phyloP scores from a whole-genome alignment of 2,888 invertebrate species.

The Epinotia bilunana region DNA sequence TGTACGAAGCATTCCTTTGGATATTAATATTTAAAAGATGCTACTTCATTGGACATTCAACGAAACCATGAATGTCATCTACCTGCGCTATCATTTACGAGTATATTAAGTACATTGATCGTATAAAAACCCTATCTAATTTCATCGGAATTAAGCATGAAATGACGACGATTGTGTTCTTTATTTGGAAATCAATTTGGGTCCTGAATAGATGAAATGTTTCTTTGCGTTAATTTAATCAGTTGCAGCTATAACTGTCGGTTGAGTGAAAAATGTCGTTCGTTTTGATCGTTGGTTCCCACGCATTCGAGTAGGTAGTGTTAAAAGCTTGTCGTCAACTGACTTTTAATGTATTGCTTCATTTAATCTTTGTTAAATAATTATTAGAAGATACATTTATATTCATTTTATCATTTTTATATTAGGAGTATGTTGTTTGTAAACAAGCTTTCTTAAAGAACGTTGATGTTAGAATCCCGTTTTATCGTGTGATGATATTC shows the following conservation, averaged over 20 bases:
- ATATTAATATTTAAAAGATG: conserved; percentile 29
- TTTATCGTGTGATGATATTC: not conserved
- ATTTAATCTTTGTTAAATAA: conserved; percentile 32
- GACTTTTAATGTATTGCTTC: conserved; percentile 40
- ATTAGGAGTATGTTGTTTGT: conserved; percentile 22
- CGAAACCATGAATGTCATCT: conserved; percentile 3
- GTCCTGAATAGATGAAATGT: conserved; percentile 44
- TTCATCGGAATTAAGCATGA: conserved; percentile 62
- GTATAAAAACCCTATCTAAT: conserved; percentile 55
- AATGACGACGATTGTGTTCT: conserved; percentile 56
- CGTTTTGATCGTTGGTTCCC: conserved; percentile 57
- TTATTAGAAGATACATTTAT: conserved; percentile 28
- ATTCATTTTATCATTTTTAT: conserved; percentile 23
- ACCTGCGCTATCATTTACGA: conserved; percentile 20
- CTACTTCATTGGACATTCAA: conserved; percentile 15
- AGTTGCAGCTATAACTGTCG: conserved; percentile 60
- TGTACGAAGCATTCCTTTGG: conserved; percentile 33
- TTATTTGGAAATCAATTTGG: conserved; percentile 46
- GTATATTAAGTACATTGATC: conserved; percentile 45
- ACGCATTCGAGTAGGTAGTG: conserved; percentile 56
- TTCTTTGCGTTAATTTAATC: conserved; percentile 46
- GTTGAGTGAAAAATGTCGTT: conserved; percentile 62
- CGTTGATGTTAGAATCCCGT: conserved; percentile 11
- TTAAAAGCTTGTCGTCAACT: conserved; percentile 55
- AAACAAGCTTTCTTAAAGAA: conserved; percentile 22